These are phyloP conservation scores for Grapholita molesta DNA, from an alignment of 1,140 invertebrate species.

Conservation along the genomic window DNA sequence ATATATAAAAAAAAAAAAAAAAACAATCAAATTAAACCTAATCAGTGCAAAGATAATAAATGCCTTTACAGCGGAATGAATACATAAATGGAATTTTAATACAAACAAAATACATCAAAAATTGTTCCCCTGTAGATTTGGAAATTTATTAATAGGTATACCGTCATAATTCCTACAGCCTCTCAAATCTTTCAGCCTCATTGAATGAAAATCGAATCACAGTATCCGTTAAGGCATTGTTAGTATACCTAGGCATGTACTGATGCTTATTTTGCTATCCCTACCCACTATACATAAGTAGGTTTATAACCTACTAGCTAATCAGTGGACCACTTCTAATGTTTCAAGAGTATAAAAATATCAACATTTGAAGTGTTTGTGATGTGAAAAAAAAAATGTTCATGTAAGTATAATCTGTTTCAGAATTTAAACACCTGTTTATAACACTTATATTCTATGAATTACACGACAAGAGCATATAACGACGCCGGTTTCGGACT, in stretches of 20 bases:
- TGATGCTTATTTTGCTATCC: not conserved
- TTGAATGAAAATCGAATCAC: constrained; percentile 10
- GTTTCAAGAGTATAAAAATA: not conserved
- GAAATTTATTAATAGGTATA: not conserved
- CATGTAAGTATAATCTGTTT: too few relatives aligned
- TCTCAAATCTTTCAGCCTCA: not conserved
- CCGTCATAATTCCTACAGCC: not conserved
- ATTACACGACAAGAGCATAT: too few relatives aligned
- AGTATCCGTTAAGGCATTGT: not conserved
- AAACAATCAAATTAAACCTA: constrained; percentile 4
- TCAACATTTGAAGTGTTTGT: too few relatives aligned
- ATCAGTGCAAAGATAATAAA: constrained; percentile 13
- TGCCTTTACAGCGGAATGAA: constrained; percentile 13
- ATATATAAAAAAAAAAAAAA: constrained; percentile 7
- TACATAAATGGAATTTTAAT: constrained; percentile 1
- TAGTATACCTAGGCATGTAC: constrained; percentile 6
- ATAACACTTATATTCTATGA: too few relatives aligned
- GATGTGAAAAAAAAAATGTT: too few relatives aligned
- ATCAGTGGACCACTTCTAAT: not conserved
- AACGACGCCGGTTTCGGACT: too few relatives aligned
- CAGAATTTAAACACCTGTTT: too few relatives aligned
- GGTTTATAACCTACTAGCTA: not conserved
- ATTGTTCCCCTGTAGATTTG: constrained; percentile 1
- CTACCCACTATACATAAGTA: not conserved
- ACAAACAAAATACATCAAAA: not conserved